A percentile compares a stretch with the other conserved stretches of the same genome.
phyloP scores from a whole-genome alignment of 1,140 invertebrate genomes.

The Paraescarpia echinospica region DNA sequence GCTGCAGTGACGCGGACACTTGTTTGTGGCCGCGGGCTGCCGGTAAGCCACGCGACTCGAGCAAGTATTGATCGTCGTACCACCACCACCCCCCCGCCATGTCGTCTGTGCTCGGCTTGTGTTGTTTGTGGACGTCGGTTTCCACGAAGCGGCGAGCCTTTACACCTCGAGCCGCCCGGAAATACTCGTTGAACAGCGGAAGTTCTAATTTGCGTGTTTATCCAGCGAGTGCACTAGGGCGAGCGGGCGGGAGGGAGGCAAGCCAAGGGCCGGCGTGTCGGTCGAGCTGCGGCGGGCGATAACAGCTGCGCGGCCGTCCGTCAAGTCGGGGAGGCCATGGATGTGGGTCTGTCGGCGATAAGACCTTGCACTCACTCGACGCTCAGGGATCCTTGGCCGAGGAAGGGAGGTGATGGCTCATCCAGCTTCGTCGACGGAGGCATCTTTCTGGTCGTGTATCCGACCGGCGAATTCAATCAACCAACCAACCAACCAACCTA shows the following conservation, averaged over 20 bases:
- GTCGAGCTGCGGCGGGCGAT: background rate
- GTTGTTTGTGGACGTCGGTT: background rate
- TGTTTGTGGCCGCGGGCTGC: background rate
- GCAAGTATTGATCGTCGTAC: background rate
- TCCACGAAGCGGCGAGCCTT: background rate
- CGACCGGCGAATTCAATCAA: no score
- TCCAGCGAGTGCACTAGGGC: background rate
- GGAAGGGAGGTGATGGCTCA: background rate
- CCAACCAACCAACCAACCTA: no score
- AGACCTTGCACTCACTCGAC: background rate
- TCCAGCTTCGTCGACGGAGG: background rate
- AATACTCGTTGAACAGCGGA: background rate
- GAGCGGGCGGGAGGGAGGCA: no score
- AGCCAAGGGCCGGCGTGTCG: no score
- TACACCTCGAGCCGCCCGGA: background rate
- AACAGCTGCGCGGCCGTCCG: background rate
- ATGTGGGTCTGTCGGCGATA: background rate
- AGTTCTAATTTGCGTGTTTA: constrained; percentile 6
- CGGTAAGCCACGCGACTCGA: background rate
- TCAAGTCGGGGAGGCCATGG: background rate
- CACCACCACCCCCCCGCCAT: no score
- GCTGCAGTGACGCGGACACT: background rate
- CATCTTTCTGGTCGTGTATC: no score
- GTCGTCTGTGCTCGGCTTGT: background rate
- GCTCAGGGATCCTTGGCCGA: background rate